phyloP scores from a whole-genome alignment of 2,113 vertebrate species.

The Anas platyrhynchos region DNA sequence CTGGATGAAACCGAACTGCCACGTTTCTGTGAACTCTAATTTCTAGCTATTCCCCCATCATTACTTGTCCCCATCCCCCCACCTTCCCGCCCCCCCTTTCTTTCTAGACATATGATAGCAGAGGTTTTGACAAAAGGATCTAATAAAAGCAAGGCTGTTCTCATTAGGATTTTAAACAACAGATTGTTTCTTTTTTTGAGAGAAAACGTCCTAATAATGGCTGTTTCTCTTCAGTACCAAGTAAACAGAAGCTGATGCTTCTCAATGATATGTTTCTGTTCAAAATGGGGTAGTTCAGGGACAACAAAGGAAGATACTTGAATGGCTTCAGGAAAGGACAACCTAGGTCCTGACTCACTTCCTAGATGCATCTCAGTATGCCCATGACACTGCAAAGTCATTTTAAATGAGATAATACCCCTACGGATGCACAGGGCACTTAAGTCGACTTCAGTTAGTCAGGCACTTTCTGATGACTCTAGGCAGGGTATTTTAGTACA shows the following conservation, averaged over 20 bases:
- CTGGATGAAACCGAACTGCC: not conserved
- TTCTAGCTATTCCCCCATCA: not conserved
- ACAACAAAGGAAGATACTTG: not conserved
- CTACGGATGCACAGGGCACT: not conserved
- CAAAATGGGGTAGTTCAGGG: not conserved
- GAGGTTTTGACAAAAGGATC: not conserved
- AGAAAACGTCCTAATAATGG: not conserved
- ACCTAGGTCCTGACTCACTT: not conserved
- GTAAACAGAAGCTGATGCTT: not conserved
- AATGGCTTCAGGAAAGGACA: not conserved
- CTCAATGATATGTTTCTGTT: not conserved
- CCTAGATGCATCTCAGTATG: not conserved
- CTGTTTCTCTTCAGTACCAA: not conserved
- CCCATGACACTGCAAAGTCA: not conserved
- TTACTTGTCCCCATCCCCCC: not conserved
- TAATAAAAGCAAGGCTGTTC: not conserved
- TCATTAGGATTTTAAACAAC: not conserved
- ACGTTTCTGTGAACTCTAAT: not conserved
- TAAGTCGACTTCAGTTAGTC: not conserved
- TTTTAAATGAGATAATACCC: not conserved
- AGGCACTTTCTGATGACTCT: not conserved
- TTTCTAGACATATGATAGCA: not conserved
- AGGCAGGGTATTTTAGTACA: not conserved
- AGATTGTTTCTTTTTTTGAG: not conserved
- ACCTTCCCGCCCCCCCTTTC: not conserved